phyloP scores from a whole-genome alignment of 2,888 invertebrate genomes.

The Cephus sareptanus region DNA sequence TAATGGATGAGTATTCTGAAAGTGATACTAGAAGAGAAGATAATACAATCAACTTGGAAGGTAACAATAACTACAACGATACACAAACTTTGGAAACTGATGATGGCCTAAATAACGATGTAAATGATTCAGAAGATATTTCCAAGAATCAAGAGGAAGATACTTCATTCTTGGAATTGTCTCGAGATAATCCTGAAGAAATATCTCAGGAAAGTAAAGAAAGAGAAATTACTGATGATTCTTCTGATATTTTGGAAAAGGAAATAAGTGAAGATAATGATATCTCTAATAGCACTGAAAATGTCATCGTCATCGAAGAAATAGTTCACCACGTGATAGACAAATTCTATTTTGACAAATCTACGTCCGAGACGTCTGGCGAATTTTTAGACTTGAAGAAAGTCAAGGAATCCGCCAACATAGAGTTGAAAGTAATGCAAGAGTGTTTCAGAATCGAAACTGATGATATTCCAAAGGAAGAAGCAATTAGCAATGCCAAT shows the following conservation, averaged over 20 bases:
- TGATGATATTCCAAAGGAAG: not conserved
- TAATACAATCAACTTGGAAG: too few species aligned
- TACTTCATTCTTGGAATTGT: too few species aligned
- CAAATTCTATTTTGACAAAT: slow-evolving; percentile 14
- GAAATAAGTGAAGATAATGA: not conserved
- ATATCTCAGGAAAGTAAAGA: too few species aligned
- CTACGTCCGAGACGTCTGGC: slow-evolving; percentile 2
- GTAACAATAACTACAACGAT: too few species aligned
- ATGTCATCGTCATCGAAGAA: slow-evolving; percentile 44
- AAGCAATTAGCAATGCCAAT: not conserved
- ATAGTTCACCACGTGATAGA: slow-evolving; percentile 52
- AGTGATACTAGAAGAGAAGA: too few species aligned
- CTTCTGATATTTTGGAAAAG: not conserved
- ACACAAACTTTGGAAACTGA: too few species aligned
- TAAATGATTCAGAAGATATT: too few species aligned
- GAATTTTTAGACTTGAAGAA: slow-evolving; percentile 28
- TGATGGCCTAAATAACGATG: too few species aligned
- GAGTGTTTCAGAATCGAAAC: not conserved
- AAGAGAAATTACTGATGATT: too few species aligned
- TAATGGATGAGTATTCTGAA: too few species aligned
- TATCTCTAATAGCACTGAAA: not conserved
- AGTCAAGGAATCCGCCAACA: slow-evolving; percentile 41
- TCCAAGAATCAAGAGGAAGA: too few species aligned
- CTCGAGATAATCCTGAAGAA: too few species aligned
- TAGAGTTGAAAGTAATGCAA: slow-evolving; percentile 21